Base-by-base conservation (phyloP, 2,888 invertebrate species). In the Eristalis pertinax region DNA sequence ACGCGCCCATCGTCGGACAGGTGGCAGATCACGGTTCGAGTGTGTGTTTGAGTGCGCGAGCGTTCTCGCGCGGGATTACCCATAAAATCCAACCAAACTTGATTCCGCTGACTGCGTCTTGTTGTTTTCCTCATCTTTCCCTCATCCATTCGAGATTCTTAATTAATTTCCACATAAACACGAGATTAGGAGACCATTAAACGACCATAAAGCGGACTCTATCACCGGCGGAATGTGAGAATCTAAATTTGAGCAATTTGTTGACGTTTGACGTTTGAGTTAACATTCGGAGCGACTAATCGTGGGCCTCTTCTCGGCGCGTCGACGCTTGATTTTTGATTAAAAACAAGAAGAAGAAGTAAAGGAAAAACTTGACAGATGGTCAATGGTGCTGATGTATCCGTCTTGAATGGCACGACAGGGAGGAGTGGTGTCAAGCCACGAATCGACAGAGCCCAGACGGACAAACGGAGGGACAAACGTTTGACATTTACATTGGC, bases 71-170 rank as follows among this genome's bases (percentile, higher is more conserved):
- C 82, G 83, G 83, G 75, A 79, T 82, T 75, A 83, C 86, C 86
- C 83, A 79, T 83, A 58, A 83, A 83, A 87, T 83, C 79, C 63
- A 13, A 79, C 68, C 79, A 83, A 87, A 83, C 83, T 69, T 70
- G 79, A 79, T 79, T 86, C 43, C 38, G n/a, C 22, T 26, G 13
- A 60, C 24, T 38, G 8, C 19, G 58, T 26, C 58, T 43, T 43
- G 4, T 65, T 56, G 15, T 63, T 35, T 64, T 43, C 60, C 41
- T 43, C 60, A 38, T 41, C 58, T 29, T 22, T 68, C 74, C 74
- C 67, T 64, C 32, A 1, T 60, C 26, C 56, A 43, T 50, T 19
- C 19, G 19, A 50, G 50, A 50, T 63, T 75, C 63, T 81, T 68
- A 83, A 77, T 83, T 78, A 82, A 78, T 82, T 74, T 79, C 64